Percentiles rank a stretch among this genome's conserved stretches.
Conservation (phyloP, 2,113 vertebrate species). For the Ibidorhyncha struthersii region DNA sequence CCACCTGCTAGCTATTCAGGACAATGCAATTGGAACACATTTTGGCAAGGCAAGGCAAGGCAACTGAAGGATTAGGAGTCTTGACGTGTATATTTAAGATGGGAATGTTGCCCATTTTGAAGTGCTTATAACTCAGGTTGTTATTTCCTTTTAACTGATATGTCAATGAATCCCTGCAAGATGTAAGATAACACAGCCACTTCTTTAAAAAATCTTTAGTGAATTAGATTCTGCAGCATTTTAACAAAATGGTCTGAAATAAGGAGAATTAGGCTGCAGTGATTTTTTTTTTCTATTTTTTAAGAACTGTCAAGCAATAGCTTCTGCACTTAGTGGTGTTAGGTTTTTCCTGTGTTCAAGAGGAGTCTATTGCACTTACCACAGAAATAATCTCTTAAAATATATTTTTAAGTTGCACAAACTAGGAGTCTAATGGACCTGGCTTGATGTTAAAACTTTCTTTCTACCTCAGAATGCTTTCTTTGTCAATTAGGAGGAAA, state of each 20-base stretch:
- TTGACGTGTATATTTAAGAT: not conserved
- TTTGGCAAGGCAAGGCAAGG: not conserved
- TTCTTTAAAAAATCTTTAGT: not conserved
- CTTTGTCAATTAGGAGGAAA: not conserved
- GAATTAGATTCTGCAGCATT: not conserved
- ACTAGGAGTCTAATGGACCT: not conserved
- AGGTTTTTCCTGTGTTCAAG: not conserved
- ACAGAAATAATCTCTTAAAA: not conserved
- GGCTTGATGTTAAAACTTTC: not conserved
- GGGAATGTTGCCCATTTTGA: not conserved
- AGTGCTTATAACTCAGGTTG: not conserved
- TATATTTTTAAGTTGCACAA: not conserved
- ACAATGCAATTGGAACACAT: not conserved
- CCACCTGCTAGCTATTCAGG: not conserved
- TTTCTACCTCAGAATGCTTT: not conserved
- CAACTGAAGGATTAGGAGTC: not conserved
- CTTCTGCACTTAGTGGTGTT: not conserved
- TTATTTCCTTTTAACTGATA: not conserved
- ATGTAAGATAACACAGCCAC: not conserved
- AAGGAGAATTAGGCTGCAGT: not conserved
- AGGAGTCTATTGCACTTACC: not conserved
- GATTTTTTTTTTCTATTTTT: not conserved
- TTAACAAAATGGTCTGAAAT: not conserved
- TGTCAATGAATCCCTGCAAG: not conserved
- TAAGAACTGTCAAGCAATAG: not conserved